Evolutionary conservation across 2,797 vertebrate genomes (phyloP).

Genomic region (Chiroxiphia lanceolata): DNA sequence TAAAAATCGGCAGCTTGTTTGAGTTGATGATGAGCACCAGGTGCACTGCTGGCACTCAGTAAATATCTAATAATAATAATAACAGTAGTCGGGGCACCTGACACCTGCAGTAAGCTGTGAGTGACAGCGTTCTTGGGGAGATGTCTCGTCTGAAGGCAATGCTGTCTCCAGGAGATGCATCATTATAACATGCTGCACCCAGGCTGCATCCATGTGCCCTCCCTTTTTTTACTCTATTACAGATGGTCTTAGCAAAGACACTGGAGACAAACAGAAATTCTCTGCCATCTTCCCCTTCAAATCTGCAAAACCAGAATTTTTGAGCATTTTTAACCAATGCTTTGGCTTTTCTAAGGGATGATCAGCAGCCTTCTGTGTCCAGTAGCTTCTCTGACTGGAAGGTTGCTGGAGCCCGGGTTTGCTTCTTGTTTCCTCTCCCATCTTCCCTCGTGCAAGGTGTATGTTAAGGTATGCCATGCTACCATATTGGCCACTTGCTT

Average conservation of each 20-base stretch:
- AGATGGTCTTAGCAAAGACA: neutral
- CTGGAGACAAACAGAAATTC: neutral
- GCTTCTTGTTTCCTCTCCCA: neutral
- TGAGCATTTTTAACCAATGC: neutral
- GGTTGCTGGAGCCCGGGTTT: neutral
- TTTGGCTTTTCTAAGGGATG: neutral
- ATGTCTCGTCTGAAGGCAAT: neutral
- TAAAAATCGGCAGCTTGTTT: constrained; percentile 60
- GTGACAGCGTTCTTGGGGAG: constrained; percentile 60
- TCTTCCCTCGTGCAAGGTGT: neutral
- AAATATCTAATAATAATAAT: constrained; percentile 55
- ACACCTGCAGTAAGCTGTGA: constrained; percentile 41
- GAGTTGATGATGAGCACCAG: constrained; percentile 51
- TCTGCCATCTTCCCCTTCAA: neutral
- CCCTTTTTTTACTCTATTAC: neutral
- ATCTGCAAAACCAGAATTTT: neutral
- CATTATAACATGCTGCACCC: neutral
- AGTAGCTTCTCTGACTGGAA: neutral
- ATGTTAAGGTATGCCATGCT: neutral
- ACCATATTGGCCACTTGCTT: neutral
- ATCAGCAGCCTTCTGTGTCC: neutral
- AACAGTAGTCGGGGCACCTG: constrained; percentile 33
- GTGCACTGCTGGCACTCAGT: neutral
- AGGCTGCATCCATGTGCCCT: neutral
- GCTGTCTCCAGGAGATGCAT: constrained; percentile 15